These are phyloP conservation scores for Cebuella pygmaea DNA, from an alignment of 2,797 vertebrate genomes.

Conservation along the genomic window DNA sequence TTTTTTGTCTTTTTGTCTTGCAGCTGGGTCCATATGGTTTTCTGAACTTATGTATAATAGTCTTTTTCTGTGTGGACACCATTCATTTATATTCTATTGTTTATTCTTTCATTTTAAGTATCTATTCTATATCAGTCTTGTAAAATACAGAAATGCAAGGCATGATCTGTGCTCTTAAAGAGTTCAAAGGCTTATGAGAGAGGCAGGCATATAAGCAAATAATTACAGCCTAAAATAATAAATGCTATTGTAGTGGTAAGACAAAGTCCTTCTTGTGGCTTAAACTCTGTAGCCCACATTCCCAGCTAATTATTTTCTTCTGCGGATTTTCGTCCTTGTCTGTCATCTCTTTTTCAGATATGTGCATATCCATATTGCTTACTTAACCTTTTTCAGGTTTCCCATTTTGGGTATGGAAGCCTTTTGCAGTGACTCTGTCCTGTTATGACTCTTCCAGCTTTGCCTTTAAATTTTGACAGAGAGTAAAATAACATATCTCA, in stretches of 20 bases:
- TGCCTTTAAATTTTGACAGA: slow-evolving; percentile 31
- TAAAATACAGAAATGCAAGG: neutral
- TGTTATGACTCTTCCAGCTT: neutral
- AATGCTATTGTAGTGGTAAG: neutral
- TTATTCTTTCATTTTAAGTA: neutral
- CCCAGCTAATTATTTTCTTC: neutral
- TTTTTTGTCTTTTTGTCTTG: neutral
- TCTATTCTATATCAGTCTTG: neutral
- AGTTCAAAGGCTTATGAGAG: neutral
- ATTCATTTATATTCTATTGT: neutral
- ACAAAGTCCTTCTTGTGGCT: slow-evolving; percentile 5
- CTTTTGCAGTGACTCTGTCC: neutral
- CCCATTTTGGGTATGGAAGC: neutral
- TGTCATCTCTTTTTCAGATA: neutral
- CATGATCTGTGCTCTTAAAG: neutral
- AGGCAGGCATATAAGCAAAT: neutral
- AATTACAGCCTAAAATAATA: slow-evolving; percentile 50
- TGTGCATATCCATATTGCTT: neutral
- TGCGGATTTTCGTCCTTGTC: neutral
- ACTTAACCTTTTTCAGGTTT: neutral
- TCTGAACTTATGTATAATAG: neutral
- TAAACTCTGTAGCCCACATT: neutral
- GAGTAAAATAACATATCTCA: slow-evolving; percentile 6
- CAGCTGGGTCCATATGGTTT: neutral
- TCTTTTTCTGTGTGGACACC: neutral